phyloP scores from a whole-genome alignment of 1,140 invertebrate genomes.

The Potamilus streckersoni region DNA sequence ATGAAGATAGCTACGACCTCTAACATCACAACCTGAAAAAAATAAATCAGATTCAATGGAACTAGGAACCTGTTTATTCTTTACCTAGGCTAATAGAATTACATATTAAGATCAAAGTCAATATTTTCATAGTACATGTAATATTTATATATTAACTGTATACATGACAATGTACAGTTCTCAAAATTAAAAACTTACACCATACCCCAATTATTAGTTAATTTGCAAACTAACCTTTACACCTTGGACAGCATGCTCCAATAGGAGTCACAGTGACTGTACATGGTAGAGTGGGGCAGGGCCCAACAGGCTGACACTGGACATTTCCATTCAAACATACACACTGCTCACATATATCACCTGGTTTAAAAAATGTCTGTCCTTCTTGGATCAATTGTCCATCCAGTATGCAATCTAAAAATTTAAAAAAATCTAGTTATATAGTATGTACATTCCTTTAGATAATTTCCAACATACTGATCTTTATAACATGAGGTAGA shows the following conservation, averaged over 20 bases:
- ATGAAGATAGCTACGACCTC: constrained; percentile 47
- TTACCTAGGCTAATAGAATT: too few species aligned
- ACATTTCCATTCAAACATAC: constrained; percentile 50
- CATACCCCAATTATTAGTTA: too few species aligned
- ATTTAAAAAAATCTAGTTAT: neutral
- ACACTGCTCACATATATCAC: constrained; percentile 49
- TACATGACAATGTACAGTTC: too few species aligned
- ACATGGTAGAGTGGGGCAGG: constrained; percentile 48
- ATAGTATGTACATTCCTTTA: too few species aligned
- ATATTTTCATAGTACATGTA: too few species aligned
- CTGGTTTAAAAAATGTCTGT: constrained; percentile 34
- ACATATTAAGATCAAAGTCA: too few species aligned
- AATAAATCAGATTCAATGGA: neutral
- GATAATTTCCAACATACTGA: too few species aligned
- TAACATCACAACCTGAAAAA: constrained; percentile 51
- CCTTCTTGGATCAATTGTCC: constrained; percentile 38
- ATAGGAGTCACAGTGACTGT: constrained; percentile 33
- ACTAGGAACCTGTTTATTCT: too few species aligned
- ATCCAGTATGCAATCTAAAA: constrained; percentile 52
- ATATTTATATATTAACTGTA: too few species aligned
- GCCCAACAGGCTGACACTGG: constrained; percentile 31
- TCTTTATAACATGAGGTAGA: too few species aligned
- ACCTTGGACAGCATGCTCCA: constrained; percentile 54
- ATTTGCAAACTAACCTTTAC: constrained; percentile 39
- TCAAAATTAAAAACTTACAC: too few species aligned